Base-by-base conservation (phyloP, 2,113 vertebrate genomes). In the Dendropsophus ebraccatus region DNA sequence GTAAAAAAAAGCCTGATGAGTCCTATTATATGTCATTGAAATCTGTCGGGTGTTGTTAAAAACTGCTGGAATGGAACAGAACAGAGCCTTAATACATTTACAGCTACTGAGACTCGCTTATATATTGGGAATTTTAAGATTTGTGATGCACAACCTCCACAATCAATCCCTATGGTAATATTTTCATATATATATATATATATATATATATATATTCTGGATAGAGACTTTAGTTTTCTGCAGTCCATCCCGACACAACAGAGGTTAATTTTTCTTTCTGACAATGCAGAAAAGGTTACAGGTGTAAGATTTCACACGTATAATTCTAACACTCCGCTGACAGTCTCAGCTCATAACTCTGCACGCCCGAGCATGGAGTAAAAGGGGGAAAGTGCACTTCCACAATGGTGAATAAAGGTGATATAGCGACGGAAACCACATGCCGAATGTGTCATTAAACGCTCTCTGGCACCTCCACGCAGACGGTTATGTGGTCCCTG, bases 271-370 rank as follows among this genome's bases (percentile, higher is more conserved):
- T 45, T 45, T 2, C 23, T 60, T 81, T 81, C 37, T 25, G 17
- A 14, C 35, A 80, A 32, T 30, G 12, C 32, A 60, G 56, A 62
- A 37, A 35, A 60, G 49, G 30, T 16, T 65, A 32, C 60, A 82
- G 23, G 58, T 81, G 80, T 11, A 28, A 81, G 21, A 30, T 82
- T 82, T 82, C 60, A 82, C 80, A 81, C 58, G 8, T 81, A 28
- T 49, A 30, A 45, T 82, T 82, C 19, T 50, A 47, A 49, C 41
- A 69, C 10, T 21, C 75, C 2, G 37, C 25, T 49, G 80, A 49
- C 28, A 47, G 16, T 11, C n/a, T 82, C 41, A 30, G 56, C 60
- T 16, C 37, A 82, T 72, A 82, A 82, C 28, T 52, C 65, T 37
- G 23, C 45, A 50, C 80, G 30, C 1, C 65, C 58, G 19, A 25